Conservation (phyloP, 2,113 vertebrate species). For the Helogale parvula region DNA sequence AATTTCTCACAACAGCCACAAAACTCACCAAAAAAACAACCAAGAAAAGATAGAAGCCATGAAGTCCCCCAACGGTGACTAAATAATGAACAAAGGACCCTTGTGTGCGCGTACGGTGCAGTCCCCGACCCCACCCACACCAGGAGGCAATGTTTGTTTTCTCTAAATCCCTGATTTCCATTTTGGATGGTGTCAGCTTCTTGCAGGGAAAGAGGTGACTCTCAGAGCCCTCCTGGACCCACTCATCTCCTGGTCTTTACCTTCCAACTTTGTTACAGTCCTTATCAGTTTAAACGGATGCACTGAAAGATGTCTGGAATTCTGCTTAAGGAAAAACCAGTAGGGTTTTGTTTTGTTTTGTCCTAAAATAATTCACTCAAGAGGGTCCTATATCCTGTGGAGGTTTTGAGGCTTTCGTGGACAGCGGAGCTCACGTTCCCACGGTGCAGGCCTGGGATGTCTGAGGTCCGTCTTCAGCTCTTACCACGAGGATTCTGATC, state of each 20-base stretch:
- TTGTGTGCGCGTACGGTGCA: no score
- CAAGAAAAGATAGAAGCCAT: background rate
- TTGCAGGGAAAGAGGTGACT: background rate
- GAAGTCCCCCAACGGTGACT: background rate
- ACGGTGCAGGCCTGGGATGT: rapidly evolving
- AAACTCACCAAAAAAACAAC: background rate
- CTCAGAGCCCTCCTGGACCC: background rate
- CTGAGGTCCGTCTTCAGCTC: background rate
- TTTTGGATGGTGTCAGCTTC: background rate
- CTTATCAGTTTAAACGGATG: background rate
- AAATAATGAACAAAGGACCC: background rate
- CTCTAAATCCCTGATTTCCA: rapidly evolving
- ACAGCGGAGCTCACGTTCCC: background rate
- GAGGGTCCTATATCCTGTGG: background rate
- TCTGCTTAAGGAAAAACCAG: background rate
- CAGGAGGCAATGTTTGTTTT: background rate
- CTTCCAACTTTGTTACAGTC: background rate
- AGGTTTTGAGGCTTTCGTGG: background rate
- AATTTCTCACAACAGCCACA: background rate
- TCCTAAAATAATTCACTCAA: background rate
- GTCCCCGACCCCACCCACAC: no score
- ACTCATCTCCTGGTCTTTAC: background rate
- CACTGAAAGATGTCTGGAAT: background rate
- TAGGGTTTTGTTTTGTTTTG: background rate
- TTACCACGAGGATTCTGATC: background rate